Evolutionary conservation across 2,797 vertebrate genomes (phyloP), one percentile per base, ranked within the genome.

Genomic region (Pangasius krempfi): DNA sequence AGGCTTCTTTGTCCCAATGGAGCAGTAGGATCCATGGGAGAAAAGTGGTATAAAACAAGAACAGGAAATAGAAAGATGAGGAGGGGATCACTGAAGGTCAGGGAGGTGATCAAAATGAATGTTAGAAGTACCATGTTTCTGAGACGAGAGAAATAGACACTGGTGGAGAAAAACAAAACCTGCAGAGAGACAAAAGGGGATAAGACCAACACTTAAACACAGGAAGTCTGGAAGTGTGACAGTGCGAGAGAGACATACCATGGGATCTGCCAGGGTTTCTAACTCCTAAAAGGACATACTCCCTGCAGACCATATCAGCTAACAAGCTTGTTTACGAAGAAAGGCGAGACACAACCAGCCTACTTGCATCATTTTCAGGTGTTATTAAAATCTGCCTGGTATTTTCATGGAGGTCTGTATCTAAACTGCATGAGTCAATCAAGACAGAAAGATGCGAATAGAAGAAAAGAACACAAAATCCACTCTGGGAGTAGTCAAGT

Each of bases 191-290:
- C 83, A 84, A 92, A 78, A 88, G 37, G 62, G 89, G 85, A 86
- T 85, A 60, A 89, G 91, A 83, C 52, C 22, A 84, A 85, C 88
- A 87, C 76, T 88, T 89, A 87, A 92, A 93, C 92, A 89, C 92
- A 93, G 92, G 79, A 92, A 88, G 89, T 89, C 89, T 92, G 92
- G 86, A 76, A 88, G 90, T 72, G 81, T 88, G 88, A 90, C 91
- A 54, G 73, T 89, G 80, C 88, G 76, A 84, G 88, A 88, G 25
- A 62, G 16, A 27, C 89, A 91, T 47, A 89, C 84, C 54, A 58
- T 75, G 30, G 64, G 85, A 90, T 83, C 85, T 89, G 85, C 58
- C 25, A 47, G 58, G 13, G 37, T 58, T 82, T 82, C 37, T n/a
- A 86, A 80, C 88, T 87, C 86, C 44, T 73, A 84, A 89, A 87